Base-by-base conservation (phyloP, 2,797 vertebrate genomes). In the Premnoplex brunnescens region DNA sequence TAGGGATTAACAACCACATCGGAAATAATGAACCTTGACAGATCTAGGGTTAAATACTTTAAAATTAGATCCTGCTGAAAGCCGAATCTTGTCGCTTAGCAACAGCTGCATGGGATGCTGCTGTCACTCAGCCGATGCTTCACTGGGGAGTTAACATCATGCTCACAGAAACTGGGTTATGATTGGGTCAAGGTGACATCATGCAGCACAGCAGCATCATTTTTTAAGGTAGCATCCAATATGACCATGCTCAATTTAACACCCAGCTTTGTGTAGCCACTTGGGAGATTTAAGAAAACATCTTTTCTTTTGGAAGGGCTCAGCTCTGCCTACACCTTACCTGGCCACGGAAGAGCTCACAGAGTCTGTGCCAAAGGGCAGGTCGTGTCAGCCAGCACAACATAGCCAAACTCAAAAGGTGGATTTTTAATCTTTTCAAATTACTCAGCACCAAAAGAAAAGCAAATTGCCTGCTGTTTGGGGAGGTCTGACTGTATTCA, bases 181-280 rank as follows among this genome's bases (percentile, higher is more conserved):
- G 97, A 98, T 97, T 98, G 98, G 97, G 92, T 97, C 95, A 96
- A 96, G 93, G 96, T 98, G 98, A 98, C 97, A 97, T 98, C 96
- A 98, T 95, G 75, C 93, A 77, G 89, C 71, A 86, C 8, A 3
- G 85, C 69, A 5, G 39, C 90, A 80, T 37, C 19, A 20, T 88
- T 95, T 97, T 76, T 95, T 90, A 97, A 97, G 94, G 88, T 41
- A 93, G 94, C 94, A 32, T 68, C 84, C 54, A 86, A 62, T 64
- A 73, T 26, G 7, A 76, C 51, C 24, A 37, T 48, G 43, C 89
- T 81, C 11, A 8, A 91, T 66, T 89, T 60, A 66, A 83, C 36
- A 39, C 43, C 62, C 74, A 66, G 41, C 30, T 91, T 85, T 76
- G 74, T 82, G 88, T 54, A 77, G 37, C 84, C 56, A 32, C 66